Evolutionary conservation across 1,140 invertebrate species (phyloP).

Genomic region (Brachionus calyciflorus): DNA sequence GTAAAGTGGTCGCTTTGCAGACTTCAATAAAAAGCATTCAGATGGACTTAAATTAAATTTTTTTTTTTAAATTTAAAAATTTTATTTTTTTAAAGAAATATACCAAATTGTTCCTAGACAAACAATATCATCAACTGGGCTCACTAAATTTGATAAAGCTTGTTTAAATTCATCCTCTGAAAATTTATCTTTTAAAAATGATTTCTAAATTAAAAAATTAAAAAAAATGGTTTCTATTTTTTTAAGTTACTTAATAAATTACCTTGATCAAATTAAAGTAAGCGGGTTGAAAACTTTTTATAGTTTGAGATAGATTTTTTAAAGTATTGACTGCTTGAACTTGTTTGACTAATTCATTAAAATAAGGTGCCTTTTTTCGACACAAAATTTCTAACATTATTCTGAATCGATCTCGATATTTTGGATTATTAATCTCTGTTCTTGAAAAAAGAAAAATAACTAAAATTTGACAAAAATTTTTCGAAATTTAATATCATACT

Average conservation of each 20-base stretch:
- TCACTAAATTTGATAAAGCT: slow-evolving; percentile 60
- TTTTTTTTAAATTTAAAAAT: not conserved
- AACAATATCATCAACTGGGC: slow-evolving; percentile 56
- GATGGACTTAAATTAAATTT: not conserved
- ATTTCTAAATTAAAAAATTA: not conserved
- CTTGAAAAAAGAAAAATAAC: slow-evolving; percentile 51
- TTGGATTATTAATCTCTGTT: slow-evolving; percentile 62
- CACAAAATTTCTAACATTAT: slow-evolving; percentile 92
- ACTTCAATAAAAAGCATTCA: slow-evolving; percentile 89
- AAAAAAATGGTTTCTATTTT: not conserved
- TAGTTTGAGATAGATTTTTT: slow-evolving; percentile 64
- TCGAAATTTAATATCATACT: slow-evolving; percentile 61
- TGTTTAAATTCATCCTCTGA: slow-evolving; percentile 64
- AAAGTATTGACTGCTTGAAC: slow-evolving; percentile 85
- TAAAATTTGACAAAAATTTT: not conserved
- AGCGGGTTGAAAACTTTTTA: not conserved
- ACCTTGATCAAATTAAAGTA: slow-evolving; percentile 16
- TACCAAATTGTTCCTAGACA: not conserved
- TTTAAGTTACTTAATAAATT: not conserved
- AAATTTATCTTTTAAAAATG: slow-evolving; percentile 58
- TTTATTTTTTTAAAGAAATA: not conserved
- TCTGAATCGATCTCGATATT: slow-evolving; percentile 72
- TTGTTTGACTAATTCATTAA: slow-evolving; percentile 73
- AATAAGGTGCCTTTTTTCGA: slow-evolving; percentile 81
- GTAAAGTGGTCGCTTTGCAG: slow-evolving; percentile 90